Percentiles rank a stretch among this genome's conserved stretches.
Evolutionary conservation across 2,113 vertebrate genomes (phyloP).

Genomic region (Upupa epops): DNA sequence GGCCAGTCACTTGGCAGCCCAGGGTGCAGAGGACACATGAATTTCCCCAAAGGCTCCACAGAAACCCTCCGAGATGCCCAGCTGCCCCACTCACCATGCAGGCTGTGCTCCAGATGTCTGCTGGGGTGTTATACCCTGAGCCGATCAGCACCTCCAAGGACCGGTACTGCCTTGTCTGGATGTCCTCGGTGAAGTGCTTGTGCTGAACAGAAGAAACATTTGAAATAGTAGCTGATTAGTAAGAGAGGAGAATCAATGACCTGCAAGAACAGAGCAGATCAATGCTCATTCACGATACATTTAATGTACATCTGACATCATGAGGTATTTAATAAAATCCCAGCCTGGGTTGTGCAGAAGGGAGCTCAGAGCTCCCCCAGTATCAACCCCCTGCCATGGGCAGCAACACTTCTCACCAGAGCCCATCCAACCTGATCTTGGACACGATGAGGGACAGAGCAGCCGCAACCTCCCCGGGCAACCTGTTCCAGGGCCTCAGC

Average conservation of each 20-base stretch:
- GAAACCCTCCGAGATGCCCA: accelerated
- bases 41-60: background rate
- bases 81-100: constrained; percentile 86
- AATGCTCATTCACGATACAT: background rate
- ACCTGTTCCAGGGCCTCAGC: too few relatives aligned
- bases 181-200: constrained; percentile 98
- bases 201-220: constrained; percentile 72
- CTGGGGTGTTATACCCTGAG: constrained; percentile 91
- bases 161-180: constrained; percentile 95
- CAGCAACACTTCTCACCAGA: too few relatives aligned
- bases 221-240: background rate
- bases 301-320: background rate
- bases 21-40: background rate
- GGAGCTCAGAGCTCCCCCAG: too few relatives aligned
- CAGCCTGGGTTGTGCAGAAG: background rate
- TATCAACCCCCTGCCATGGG: too few relatives aligned
- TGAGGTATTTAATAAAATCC: background rate
- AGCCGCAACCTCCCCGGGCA: too few relatives aligned
- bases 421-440: too few relatives aligned
- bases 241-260: background rate
- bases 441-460: too few relatives aligned
- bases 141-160: constrained; percentile 94
- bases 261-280: background rate
- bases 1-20: background rate
- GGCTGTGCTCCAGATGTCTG: constrained; percentile 98